Evolutionary conservation across 2,888 invertebrate genomes (phyloP).

Genomic region (Pristionchus arcanus): DNA sequence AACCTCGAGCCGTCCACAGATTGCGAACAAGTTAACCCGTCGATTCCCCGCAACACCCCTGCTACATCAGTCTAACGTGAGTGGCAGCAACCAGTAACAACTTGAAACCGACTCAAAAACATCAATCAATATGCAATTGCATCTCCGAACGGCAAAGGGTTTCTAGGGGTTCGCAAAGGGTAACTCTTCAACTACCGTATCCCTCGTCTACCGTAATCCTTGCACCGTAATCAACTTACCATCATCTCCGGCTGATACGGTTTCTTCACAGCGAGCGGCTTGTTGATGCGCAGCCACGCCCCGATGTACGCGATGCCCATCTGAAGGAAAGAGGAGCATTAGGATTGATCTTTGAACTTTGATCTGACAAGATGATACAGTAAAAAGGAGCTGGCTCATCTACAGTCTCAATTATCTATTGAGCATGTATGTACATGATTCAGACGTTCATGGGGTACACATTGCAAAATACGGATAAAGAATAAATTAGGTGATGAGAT

Average conservation of each 20-base stretch:
- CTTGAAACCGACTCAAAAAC: too few relatives aligned
- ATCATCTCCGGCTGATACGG: constrained; percentile 58
- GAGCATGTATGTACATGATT: too few relatives aligned
- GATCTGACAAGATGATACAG: too few relatives aligned
- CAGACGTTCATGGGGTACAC: too few relatives aligned
- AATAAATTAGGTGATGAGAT: too few relatives aligned
- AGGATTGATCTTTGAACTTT: too few relatives aligned
- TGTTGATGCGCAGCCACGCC: constrained; percentile 75
- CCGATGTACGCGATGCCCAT: constrained; percentile 66
- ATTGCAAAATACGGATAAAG: too few relatives aligned
- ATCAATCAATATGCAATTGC: neutral
- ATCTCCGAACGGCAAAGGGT: too few relatives aligned
- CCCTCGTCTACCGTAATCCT: neutral
- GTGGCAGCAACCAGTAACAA: neutral
- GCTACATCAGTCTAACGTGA: neutral
- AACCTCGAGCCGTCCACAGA: neutral
- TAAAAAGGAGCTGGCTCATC: too few relatives aligned
- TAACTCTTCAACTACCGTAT: too few relatives aligned
- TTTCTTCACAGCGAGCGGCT: constrained; percentile 72
- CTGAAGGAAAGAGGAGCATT: neutral
- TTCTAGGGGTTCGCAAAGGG: too few relatives aligned
- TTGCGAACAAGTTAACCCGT: neutral
- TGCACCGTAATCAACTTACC: neutral
- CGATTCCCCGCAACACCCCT: neutral
- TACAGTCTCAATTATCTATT: too few relatives aligned